Evolutionary conservation across 2,113 vertebrate genomes (phyloP), one percentile per base, ranked within the genome.

Genomic region (Halcyon senegalensis): DNA sequence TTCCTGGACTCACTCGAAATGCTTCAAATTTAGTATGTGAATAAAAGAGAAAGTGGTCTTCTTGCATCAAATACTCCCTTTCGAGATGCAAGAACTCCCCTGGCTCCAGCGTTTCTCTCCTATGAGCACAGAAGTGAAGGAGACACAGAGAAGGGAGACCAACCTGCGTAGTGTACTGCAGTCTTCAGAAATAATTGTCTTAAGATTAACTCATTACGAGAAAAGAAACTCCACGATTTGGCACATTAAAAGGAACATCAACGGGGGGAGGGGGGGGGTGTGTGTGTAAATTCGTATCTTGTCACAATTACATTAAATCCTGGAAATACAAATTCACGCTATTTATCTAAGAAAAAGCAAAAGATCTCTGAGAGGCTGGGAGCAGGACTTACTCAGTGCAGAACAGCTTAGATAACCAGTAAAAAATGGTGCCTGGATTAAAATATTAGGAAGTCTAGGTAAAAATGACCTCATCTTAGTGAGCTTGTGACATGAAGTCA

Each of bases 241-340:
- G 90, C 92, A 75, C 35, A 75, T 48, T 58, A 72, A 75, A 90
- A 78, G 73, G 88, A 90, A 93, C 95, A 92, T 33, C 43, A 64
- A 59, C 70, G 31, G 28, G 48, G 90, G 67, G 15, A 15, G 43
- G 12, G 15, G 43, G 15, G n/a, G n/a, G n/a, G n/a, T n/a, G n/a
- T n/a, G n/a, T n/a, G 43, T 16, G 43, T 43, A 43, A 43, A 33
- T 7, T 33, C 25, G 10, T 82, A 81, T 91, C 86, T 92, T 92
- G 82, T 95, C 91, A 97, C 55, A 59, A 80, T 33, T 73, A 92
- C 48, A 66, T 95, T 92, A 92, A 66, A 74, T 89, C 53, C 89
- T 93, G 94, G 90, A 87, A 96, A 96, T 83, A 67, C 31, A 75
- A 95, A 96, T 94, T 92, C 64, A 70, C 41, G 35, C 33, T 94